phyloP scores from a whole-genome alignment of 2,113 vertebrate genomes.

The Ctenomys sociabilis region DNA sequence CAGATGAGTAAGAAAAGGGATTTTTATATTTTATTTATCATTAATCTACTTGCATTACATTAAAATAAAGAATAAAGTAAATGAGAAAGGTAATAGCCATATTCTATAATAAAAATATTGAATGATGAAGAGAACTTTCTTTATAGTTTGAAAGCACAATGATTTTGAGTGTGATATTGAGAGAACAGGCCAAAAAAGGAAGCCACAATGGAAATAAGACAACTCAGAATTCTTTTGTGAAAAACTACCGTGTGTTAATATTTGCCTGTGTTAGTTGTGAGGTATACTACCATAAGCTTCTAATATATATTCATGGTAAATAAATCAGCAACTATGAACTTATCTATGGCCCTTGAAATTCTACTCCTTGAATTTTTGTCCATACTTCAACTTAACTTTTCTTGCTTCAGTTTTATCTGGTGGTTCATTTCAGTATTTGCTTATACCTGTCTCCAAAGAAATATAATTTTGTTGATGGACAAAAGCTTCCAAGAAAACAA shows the following conservation, averaged over 20 bases:
- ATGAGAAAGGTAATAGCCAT: neutral
- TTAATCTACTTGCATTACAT: neutral
- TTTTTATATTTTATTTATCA: neutral
- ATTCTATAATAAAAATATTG: neutral
- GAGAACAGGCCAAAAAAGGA: neutral
- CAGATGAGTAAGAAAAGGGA: neutral
- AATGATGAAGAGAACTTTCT: neutral
- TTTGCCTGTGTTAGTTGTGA: neutral
- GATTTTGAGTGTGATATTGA: neutral
- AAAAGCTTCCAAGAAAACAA: constrained; percentile 58
- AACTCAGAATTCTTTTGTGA: neutral
- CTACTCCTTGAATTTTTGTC: neutral
- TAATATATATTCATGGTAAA: neutral
- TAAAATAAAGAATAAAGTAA: neutral
- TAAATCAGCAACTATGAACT: neutral
- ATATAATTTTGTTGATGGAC: constrained; percentile 67
- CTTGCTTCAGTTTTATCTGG: constrained; percentile 33
- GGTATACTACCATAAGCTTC: neutral
- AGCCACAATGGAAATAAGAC: neutral
- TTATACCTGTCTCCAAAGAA: constrained; percentile 48
- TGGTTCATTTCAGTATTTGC: constrained; percentile 59
- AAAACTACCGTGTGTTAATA: neutral
- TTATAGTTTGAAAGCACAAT: neutral
- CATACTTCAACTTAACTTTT: neutral
- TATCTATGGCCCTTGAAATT: constrained; percentile 9